Base-by-base conservation (phyloP, 1,140 invertebrate genomes). In the Cydia fagiglandana region DNA sequence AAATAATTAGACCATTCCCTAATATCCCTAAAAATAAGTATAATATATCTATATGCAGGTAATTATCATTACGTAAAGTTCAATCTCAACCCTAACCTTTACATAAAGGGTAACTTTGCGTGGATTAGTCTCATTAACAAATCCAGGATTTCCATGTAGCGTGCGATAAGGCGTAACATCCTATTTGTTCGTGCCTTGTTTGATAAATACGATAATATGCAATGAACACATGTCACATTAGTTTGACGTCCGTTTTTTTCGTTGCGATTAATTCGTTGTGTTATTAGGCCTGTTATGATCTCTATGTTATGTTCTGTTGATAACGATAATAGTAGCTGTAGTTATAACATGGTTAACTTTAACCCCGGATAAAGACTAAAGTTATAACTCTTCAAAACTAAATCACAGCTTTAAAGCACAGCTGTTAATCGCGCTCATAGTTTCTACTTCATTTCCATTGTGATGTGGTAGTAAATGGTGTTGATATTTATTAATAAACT, bases 111-210 rank as follows among this genome's bases (percentile, higher is more conserved):
- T 61, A 20, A 34, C 66, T 66, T 66, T 70, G 66, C 66, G 66
- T 70, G 66, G 34, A 41, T 17, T 45, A 38, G 45, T 70, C 38
- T 70, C 66, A 70, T 70, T 70, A 70, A 24, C 66, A 38, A 41
- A 41, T 17, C 34, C n/a, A 17, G 34, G 6, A 70, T 68, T 38
- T 66, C 13, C 64, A 66, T 38, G 30, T 7, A 34, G 24, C 30
- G 13, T 30, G 64, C 24, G 30, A 34, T 68, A 34, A 34, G 30
- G 28, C 17, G 15, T 38, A 70, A 20, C n/a, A 41, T n/a, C 15
- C 7, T 70, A 17, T 38, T n/a, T 38, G n/a, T 68, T n/a, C 66
- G 17, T 70, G 9, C 34, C 38, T 70, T 9, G 66, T 70, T 17
- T 34, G 28, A 68, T 74, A 20, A 30, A 50, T 68, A 13, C 15